Evolutionary conservation across 2,888 invertebrate genomes (phyloP).

Genomic region (Microctonus brassicae): DNA sequence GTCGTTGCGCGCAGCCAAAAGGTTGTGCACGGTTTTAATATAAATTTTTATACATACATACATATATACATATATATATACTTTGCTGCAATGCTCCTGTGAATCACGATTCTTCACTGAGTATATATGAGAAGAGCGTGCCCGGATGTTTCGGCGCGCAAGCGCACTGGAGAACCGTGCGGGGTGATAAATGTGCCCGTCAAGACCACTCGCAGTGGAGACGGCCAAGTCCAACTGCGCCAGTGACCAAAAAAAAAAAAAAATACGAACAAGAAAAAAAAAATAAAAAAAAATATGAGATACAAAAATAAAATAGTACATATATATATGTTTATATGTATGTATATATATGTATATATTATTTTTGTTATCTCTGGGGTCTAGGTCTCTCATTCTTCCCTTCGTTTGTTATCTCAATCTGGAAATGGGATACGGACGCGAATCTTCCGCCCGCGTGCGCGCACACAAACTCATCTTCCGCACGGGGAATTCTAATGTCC

Average conservation of each 20-base stretch:
- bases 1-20: conserved; percentile 16
- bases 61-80: too few relatives aligned
- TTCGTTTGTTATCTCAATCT: conserved; percentile 64
- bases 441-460: conserved; percentile 45
- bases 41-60: too few relatives aligned
- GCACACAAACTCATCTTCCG: conserved; percentile 15
- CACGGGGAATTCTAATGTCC: conserved; percentile 59
- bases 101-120: conserved; percentile 55
- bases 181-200: conserved; percentile 65
- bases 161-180: conserved; percentile 49
- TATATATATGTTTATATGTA: background rate
- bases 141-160: conserved; percentile 62
- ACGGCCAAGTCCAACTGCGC: conserved; percentile 30
- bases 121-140: conserved; percentile 42
- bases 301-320: background rate
- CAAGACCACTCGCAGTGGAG: conserved; percentile 48
- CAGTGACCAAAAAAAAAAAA: conserved; percentile 6
- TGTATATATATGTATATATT: conserved; percentile 24
- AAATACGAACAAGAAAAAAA: background rate
- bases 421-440: conserved; percentile 67
- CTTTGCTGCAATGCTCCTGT: conserved; percentile 44
- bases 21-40: conserved; percentile 16
- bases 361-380: conserved; percentile 30
- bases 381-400: conserved; percentile 47
- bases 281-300: conserved; percentile 1